Percentiles rank a stretch among this genome's conserved stretches.
Evolutionary conservation across 2,888 invertebrate species (phyloP).

Genomic region (Parnassius smintheus): DNA sequence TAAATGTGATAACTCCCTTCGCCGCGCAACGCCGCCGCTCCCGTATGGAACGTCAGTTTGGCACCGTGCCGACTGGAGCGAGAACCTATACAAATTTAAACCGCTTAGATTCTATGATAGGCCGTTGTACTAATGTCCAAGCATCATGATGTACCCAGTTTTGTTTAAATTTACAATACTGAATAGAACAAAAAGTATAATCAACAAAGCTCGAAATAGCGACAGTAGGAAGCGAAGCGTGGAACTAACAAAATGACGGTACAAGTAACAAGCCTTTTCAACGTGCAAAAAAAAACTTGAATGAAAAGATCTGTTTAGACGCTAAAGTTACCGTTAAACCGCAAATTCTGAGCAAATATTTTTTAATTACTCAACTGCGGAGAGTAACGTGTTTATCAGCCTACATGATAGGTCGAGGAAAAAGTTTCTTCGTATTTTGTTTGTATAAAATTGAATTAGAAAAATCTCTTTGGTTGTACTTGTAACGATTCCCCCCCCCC

Average conservation of each 20-base stretch:
- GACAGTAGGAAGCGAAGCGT: neutral
- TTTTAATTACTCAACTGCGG: too few relatives aligned
- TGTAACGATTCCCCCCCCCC: too few relatives aligned
- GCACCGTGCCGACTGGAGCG: constrained; percentile 22
- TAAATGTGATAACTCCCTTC: constrained; percentile 8
- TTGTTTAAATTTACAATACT: constrained; percentile 4
- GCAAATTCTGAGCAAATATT: too few relatives aligned
- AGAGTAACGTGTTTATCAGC: too few relatives aligned
- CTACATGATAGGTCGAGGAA: too few relatives aligned
- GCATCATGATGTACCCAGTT: constrained; percentile 2
- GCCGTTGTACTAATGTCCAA: neutral
- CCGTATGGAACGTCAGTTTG: constrained; percentile 5
- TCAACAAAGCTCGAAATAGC: constrained; percentile 8
- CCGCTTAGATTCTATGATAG: constrained; percentile 20
- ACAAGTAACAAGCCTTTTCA: constrained; percentile 4
- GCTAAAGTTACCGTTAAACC: too few relatives aligned
- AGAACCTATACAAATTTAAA: constrained; percentile 22
- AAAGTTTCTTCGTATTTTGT: too few relatives aligned
- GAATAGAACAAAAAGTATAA: constrained; percentile 1
- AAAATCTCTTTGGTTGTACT: too few relatives aligned
- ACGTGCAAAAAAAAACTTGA: too few relatives aligned
- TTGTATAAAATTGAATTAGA: too few relatives aligned
- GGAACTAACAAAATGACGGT: constrained; percentile 8
- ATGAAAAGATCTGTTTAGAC: too few relatives aligned
- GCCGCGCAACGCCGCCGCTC: neutral